phyloP scores from a whole-genome alignment of 2,888 invertebrate species.

The Leptopilina drosophilae region DNA sequence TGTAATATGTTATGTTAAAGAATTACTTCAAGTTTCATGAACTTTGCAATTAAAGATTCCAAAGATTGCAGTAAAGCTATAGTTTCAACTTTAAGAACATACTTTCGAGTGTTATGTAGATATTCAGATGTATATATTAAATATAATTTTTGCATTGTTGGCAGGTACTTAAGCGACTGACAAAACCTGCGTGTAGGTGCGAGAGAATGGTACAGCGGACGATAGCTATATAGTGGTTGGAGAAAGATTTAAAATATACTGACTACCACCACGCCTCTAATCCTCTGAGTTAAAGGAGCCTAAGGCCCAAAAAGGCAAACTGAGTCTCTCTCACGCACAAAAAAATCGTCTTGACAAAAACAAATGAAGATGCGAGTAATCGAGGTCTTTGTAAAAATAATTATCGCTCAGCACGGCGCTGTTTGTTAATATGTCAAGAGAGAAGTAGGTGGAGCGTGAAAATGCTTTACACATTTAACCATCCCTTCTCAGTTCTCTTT shows the following conservation, averaged over 20 bases:
- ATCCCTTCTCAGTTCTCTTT: slow-evolving; percentile 47
- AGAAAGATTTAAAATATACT: slow-evolving; percentile 75
- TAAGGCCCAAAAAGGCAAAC: slow-evolving; percentile 61
- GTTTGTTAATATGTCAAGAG: slow-evolving; percentile 73
- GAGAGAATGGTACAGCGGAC: slow-evolving; percentile 52
- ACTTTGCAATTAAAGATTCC: no score
- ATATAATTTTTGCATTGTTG: slow-evolving; percentile 15
- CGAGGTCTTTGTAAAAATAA: slow-evolving; percentile 71
- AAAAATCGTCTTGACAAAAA: slow-evolving; percentile 62
- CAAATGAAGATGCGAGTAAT: slow-evolving; percentile 75
- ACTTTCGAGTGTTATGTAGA: no score
- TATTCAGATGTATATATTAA: background rate
- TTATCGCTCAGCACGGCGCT: slow-evolving; percentile 72
- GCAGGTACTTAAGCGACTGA: background rate
- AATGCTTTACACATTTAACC: slow-evolving; percentile 62
- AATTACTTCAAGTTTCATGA: no score
- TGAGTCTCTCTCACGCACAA: slow-evolving; percentile 59
- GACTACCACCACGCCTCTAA: slow-evolving; percentile 68
- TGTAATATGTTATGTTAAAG: no score
- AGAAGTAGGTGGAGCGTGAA: slow-evolving; percentile 59
- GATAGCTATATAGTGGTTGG: slow-evolving; percentile 52
- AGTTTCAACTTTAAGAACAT: no score
- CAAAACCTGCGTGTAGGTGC: slow-evolving; percentile 45
- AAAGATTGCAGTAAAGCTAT: no score
- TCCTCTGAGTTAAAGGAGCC: slow-evolving; percentile 51